phyloP scores from a whole-genome alignment of 2,888 invertebrate species.

The Chesias legatella region DNA sequence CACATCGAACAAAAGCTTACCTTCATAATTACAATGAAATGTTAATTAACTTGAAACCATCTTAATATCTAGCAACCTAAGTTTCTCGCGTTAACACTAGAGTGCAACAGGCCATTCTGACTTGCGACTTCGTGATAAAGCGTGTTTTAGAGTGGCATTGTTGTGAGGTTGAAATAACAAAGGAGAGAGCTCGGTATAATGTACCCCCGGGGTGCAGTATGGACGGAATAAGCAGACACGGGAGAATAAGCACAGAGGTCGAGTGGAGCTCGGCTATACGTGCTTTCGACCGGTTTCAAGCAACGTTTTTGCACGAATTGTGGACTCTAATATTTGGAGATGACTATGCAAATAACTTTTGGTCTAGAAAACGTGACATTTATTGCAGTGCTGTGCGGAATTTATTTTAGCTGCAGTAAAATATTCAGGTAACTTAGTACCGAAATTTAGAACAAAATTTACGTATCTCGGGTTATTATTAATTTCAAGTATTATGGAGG shows the following conservation, averaged over 20 bases:
- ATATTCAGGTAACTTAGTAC: background rate
- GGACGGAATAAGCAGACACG: constrained; percentile 20
- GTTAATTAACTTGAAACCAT: constrained; percentile 16
- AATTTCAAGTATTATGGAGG: too few relatives aligned
- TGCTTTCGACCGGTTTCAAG: constrained; percentile 16
- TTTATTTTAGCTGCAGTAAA: background rate
- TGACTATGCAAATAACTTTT: constrained; percentile 12
- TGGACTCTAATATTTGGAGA: constrained; percentile 8
- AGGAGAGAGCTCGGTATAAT: constrained; percentile 21
- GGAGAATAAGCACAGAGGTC: constrained; percentile 16
- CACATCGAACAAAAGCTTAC: too few relatives aligned
- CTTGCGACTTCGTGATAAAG: constrained; percentile 14
- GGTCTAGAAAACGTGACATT: constrained; percentile 1
- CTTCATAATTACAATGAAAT: background rate
- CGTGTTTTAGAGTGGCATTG: constrained; percentile 12
- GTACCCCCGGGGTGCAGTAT: constrained; percentile 23
- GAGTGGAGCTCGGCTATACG: constrained; percentile 20
- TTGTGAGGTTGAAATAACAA: constrained; percentile 16
- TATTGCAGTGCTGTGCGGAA: constrained; percentile 6
- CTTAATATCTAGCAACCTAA: constrained; percentile 12
- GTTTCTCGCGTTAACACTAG: constrained; percentile 24
- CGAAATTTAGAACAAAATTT: too few relatives aligned
- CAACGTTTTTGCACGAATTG: constrained; percentile 11
- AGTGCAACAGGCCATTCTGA: constrained; percentile 33
- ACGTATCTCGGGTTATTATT: too few relatives aligned